A percentile compares a stretch with the other conserved stretches of the same genome.
These are phyloP conservation scores for Pluvialis apricaria DNA, from an alignment of 2,113 vertebrate species.

Conservation along the genomic window DNA sequence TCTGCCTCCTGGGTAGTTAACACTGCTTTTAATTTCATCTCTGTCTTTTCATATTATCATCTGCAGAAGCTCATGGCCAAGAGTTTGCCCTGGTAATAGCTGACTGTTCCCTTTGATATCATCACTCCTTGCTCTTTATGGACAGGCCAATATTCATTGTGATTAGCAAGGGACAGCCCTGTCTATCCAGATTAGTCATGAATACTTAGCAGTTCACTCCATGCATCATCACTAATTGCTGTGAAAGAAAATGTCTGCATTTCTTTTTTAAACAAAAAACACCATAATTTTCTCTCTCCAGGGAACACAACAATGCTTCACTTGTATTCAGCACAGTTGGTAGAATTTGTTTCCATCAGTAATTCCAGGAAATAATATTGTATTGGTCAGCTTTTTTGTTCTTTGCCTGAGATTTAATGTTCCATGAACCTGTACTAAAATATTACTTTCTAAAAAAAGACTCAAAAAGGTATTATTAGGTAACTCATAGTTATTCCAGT, in stretches of 20 bases:
- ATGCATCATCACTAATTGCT: constrained; percentile 61
- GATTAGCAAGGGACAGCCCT: constrained; percentile 75
- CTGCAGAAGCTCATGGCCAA: constrained; percentile 60
- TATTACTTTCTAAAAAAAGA: neutral
- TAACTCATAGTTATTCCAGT: neutral
- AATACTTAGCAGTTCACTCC: constrained; percentile 61
- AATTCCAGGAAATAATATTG: neutral
- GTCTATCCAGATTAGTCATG: constrained; percentile 73
- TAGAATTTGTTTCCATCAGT: neutral
- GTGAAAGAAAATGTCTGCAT: constrained; percentile 46
- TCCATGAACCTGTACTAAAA: neutral
- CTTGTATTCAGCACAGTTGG: neutral
- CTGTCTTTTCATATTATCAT: constrained; percentile 64
- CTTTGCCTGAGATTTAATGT: neutral
- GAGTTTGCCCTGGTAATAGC: constrained; percentile 71
- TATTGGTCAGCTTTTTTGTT: neutral
- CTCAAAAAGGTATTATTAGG: neutral
- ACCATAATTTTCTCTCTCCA: neutral
- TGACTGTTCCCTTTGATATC: constrained; percentile 79
- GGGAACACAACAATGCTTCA: neutral
- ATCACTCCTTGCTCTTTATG: constrained; percentile 64
- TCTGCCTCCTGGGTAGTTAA: constrained; percentile 63
- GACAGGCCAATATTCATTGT: constrained; percentile 73
- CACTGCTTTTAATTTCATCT: constrained; percentile 71
- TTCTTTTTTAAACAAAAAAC: neutral